phyloP scores from a whole-genome alignment of 2,797 vertebrate species.

The Hapalemur alaotrensis region DNA sequence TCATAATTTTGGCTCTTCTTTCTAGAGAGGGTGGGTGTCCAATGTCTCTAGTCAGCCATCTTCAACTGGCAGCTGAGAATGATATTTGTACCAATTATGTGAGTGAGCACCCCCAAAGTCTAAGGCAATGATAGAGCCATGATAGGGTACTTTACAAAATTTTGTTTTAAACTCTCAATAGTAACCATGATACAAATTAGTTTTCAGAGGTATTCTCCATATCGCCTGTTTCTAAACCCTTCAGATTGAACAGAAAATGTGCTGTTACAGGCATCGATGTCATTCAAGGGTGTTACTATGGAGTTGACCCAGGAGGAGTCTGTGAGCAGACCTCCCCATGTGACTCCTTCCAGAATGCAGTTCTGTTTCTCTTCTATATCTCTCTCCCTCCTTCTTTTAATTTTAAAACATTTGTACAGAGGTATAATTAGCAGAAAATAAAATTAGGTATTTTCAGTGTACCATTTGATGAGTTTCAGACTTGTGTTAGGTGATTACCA shows the following conservation, averaged over 20 bases:
- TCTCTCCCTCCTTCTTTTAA: not conserved
- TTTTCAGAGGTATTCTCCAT: not conserved
- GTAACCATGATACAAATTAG: not conserved
- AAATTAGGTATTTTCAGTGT: not conserved
- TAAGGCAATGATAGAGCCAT: not conserved
- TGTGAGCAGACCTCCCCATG: not conserved
- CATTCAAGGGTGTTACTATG: not conserved
- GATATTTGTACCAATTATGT: not conserved
- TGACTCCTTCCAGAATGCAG: not conserved
- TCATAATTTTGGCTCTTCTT: no score
- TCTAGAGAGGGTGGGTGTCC: no score
- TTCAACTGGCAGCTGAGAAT: not conserved
- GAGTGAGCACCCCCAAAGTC: not conserved
- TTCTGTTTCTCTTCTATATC: not conserved
- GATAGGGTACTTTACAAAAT: not conserved
- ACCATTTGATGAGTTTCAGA: not conserved
- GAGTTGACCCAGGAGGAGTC: not conserved
- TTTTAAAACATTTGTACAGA: not conserved
- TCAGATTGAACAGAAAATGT: not conserved
- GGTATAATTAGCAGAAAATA: not conserved
- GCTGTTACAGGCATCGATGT: not conserved
- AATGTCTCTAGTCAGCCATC: no score
- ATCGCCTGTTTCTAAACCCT: not conserved
- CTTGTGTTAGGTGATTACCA: not conserved
- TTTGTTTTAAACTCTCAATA: not conserved